phyloP scores from a whole-genome alignment of 2,888 invertebrate genomes.

The Dolomedes plantarius region DNA sequence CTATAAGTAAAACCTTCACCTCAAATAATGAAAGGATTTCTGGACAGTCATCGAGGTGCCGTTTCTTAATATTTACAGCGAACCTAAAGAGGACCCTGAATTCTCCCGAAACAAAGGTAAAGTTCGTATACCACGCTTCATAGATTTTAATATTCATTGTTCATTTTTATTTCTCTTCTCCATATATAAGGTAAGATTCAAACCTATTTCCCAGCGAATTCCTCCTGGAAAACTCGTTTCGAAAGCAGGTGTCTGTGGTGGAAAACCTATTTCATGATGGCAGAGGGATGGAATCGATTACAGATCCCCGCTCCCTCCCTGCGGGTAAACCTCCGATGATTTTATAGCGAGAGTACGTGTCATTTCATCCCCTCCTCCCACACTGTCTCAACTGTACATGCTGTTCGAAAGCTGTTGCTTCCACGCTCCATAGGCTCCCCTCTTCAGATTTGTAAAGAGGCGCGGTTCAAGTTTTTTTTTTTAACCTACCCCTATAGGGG shows the following conservation, averaged over 20 bases:
- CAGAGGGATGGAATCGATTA: neutral
- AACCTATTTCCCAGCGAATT: neutral
- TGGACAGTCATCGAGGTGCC: no score
- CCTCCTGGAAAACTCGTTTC: neutral
- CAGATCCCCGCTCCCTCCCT: neutral
- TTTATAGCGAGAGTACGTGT: neutral
- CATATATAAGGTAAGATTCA: no score
- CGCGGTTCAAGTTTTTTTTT: neutral
- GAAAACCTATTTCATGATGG: constrained; percentile 3
- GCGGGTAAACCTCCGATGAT: neutral
- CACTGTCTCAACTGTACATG: no score
- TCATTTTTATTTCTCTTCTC: no score
- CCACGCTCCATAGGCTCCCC: neutral
- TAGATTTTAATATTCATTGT: no score
- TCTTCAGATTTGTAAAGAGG: neutral
- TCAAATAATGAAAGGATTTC: no score
- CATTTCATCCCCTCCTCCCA: neutral
- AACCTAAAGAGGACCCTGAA: no score
- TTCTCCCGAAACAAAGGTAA: no score
- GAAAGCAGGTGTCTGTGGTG: neutral
- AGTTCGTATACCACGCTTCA: no score
- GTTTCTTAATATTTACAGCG: no score
- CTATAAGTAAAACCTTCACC: no score
- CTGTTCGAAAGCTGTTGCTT: neutral
- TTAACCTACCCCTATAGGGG: neutral